These are phyloP conservation scores for Noctua fimbriata DNA, from an alignment of 2,888 invertebrate species.

Conservation along the genomic window DNA sequence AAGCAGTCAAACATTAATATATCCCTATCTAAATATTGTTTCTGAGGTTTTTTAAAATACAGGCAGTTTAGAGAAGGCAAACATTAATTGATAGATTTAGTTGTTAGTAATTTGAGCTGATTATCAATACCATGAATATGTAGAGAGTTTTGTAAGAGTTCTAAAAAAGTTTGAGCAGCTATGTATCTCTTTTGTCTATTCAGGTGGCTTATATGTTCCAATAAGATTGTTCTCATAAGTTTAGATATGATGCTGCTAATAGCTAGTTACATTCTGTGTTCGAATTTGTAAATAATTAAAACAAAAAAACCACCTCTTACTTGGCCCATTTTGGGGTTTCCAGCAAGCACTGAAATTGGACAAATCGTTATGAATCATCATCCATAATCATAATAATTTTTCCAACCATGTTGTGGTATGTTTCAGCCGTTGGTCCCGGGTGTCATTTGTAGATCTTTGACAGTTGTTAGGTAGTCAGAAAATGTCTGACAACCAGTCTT, in stretches of 20 bases:
- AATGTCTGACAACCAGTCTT: too few species aligned
- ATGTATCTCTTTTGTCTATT: not conserved
- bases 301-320: not conserved
- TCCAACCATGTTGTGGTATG: too few species aligned
- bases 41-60: not conserved
- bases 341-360: not conserved
- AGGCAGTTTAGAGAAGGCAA: not conserved
- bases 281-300: not conserved
- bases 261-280: not conserved
- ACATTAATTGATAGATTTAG: not conserved
- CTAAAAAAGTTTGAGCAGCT: not conserved
- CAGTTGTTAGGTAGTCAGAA: too few species aligned
- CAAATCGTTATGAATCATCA: not conserved
- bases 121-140: not conserved
- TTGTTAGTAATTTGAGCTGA: not conserved
- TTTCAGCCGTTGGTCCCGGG: too few species aligned
- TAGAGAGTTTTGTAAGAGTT: not conserved
- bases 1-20: not conserved
- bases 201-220: not conserved
- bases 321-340: not conserved
- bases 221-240: not conserved
- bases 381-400: too few species aligned
- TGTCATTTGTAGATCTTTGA: too few species aligned
- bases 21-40: not conserved
- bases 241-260: not conserved